phyloP scores from a whole-genome alignment of 2,113 vertebrate species.

The Nestor notabilis region DNA sequence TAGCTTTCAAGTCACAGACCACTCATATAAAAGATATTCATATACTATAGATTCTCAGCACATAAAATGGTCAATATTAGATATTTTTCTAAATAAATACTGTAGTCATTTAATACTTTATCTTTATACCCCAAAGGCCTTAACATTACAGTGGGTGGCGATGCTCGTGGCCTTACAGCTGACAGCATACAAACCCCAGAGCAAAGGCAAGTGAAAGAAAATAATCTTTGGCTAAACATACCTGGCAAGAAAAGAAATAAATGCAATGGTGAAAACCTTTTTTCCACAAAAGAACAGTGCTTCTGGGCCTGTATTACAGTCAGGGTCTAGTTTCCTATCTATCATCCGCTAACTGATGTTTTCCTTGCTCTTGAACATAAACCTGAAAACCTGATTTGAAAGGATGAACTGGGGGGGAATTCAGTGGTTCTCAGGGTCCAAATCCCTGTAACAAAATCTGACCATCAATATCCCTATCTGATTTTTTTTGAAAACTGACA shows the following conservation, averaged over 20 bases:
- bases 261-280: background rate
- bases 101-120: background rate
- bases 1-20: background rate
- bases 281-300: background rate
- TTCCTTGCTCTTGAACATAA: background rate
- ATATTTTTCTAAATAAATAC: background rate
- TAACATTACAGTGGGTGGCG: background rate
- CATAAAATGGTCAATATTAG: background rate
- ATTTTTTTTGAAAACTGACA: background rate
- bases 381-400: background rate
- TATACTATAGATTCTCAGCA: background rate
- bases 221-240: background rate
- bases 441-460: background rate
- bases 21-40: background rate
- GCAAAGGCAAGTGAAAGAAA: background rate
- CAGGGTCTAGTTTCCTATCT: background rate
- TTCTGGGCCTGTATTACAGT: background rate
- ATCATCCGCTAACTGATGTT: background rate
- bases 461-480: background rate
- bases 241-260: background rate
- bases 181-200: background rate
- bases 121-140: background rate
- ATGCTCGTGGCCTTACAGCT: background rate
- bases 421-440: background rate
- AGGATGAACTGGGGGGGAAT: background rate